Percentiles rank a stretch among this genome's conserved stretches.
Conservation (phyloP, 2,888 invertebrate species). For the Trilocha varians region DNA sequence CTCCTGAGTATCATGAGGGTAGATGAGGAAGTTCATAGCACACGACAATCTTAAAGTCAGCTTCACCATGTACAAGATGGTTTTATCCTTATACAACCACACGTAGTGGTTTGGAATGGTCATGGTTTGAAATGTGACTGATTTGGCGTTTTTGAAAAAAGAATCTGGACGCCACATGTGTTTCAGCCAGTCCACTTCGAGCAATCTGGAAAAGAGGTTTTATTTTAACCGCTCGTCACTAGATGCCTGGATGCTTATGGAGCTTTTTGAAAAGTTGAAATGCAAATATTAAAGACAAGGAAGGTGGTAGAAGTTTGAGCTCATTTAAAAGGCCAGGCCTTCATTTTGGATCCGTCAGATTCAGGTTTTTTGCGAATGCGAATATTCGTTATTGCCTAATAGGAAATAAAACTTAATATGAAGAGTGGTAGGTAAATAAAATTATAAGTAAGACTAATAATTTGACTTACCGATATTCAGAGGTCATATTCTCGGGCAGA, state of each 20-base stretch:
- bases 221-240: neutral
- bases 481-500: conserved; percentile 93
- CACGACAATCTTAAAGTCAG: conserved; percentile 91
- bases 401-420: too few species aligned
- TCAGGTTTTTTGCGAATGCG: too few species aligned
- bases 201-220: conserved; percentile 76
- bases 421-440: too few species aligned
- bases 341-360: too few species aligned
- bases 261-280: too few species aligned
- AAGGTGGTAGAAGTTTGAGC: too few species aligned
- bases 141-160: conserved; percentile 94
- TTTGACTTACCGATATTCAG: conserved; percentile 86
- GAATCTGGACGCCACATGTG: conserved; percentile 96
- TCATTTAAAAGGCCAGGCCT: too few species aligned
- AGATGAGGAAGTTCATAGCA: conserved; percentile 95
- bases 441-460: too few species aligned
- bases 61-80: conserved; percentile 81
- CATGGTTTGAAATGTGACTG: conserved; percentile 95
- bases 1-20: conserved; percentile 95
- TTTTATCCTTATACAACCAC: conserved; percentile 83
- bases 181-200: conserved; percentile 92
- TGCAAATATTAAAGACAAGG: too few species aligned
- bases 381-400: neutral
- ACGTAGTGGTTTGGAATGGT: conserved; percentile 95
- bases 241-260: neutral